These are phyloP conservation scores for Tapirus terrestris DNA, from an alignment of 2,113 vertebrate genomes.

Conservation along the genomic window DNA sequence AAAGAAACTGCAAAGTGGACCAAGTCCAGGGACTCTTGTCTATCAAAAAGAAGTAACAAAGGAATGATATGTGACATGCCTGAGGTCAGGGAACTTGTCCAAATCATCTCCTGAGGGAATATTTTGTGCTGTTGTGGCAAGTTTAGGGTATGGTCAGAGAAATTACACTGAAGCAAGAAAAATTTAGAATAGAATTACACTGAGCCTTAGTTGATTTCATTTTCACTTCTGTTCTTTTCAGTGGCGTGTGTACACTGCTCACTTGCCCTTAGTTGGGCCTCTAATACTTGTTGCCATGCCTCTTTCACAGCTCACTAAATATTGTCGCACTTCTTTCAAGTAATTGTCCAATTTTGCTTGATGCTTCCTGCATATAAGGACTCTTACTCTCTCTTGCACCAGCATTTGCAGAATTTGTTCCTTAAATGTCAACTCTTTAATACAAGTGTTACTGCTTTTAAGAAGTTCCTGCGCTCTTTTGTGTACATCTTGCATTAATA, in stretches of 20 bases:
- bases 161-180: neutral
- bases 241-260: neutral
- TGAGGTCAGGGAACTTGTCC: neutral
- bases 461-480: neutral
- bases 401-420: slow-evolving; percentile 29
- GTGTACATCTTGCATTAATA: slow-evolving; percentile 15
- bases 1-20: neutral
- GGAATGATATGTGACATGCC: neutral
- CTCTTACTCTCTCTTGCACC: neutral
- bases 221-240: neutral
- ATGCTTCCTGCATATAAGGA: slow-evolving; percentile 28
- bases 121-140: slow-evolving; percentile 13
- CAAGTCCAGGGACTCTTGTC: neutral
- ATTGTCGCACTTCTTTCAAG: slow-evolving; percentile 41
- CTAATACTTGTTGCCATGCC: neutral
- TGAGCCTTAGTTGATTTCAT: slow-evolving; percentile 5
- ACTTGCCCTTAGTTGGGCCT: neutral
- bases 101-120: neutral
- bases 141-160: neutral
- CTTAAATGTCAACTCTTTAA: neutral
- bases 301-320: slow-evolving; percentile 33
- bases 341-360: slow-evolving; percentile 40
- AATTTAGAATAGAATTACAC: neutral
- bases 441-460: slow-evolving; percentile 13
- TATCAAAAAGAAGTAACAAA: slow-evolving; percentile 6